Base-by-base conservation (phyloP, 2,888 invertebrate genomes). In the Calliphora vomitoria region DNA sequence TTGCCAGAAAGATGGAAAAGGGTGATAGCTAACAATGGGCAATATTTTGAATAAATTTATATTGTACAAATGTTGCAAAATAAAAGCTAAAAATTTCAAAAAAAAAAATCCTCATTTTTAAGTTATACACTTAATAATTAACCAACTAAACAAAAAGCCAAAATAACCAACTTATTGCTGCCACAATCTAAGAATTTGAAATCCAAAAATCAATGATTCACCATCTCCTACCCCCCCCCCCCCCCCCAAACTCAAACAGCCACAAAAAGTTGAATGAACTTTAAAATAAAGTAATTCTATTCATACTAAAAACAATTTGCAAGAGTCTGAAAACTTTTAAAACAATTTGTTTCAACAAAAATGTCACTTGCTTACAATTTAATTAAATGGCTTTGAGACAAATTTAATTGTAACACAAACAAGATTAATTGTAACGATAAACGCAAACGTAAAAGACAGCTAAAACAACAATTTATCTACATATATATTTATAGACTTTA, bases 381-480 rank as follows among this genome's bases (percentile, higher is more conserved):
- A 64, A 78, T 75, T 38, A 47, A 71, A 71, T 55, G 55, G 44
- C 71, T 83, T 71, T 35, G 44, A 78, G 83, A 83, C 78, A 83
- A 71, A 78, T 78, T 47, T 71, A 83, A 83, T 83, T 78, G 78
- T 41, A 71, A 72, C 60, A 76, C 62, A 78, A 83, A 78, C 71
- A 83, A 72, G 44, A 55, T 71, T 64, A 83, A 83, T 83, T 83
- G 53, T 18, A 64, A 55, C 5, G 71, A 53, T 64, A 64, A 71
- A 53, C n/a, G 35, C 55, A 69, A 15, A 38, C 31, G 15, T 31
- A 18, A 62, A 18, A 68, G 25, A 75, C 50, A 35, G 58, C 58
- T 58, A 76, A 69, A 60, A 60, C 6, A 53, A 60, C 38, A 68
- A 64, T 35, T 25, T 20, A 25, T 47, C 13, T n/a, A n/a, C n/a